Conservation (phyloP, 2,797 vertebrate genomes). For the Chromis chromis region DNA sequence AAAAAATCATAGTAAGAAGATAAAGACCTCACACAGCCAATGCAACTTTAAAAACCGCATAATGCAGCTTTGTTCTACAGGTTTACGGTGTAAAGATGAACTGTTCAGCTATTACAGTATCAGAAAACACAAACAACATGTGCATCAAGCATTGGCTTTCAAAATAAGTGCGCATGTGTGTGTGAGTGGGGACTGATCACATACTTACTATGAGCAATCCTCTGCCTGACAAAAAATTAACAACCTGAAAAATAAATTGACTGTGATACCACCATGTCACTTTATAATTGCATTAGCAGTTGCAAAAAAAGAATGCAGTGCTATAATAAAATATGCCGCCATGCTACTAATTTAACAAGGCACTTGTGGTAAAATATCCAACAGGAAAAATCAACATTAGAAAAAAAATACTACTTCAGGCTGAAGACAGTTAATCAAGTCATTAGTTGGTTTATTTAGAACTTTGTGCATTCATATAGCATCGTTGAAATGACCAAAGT, state of each 20-base stretch:
- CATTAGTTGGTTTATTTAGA: not conserved
- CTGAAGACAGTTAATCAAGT: conserved; percentile 3
- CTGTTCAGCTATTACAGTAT: too few species aligned
- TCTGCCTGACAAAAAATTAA: too few species aligned
- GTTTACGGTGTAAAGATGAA: not conserved
- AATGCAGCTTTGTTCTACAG: not conserved
- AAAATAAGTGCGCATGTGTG: not conserved
- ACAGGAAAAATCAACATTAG: not conserved
- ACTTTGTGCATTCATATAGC: not conserved
- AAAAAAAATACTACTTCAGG: not conserved
- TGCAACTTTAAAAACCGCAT: not conserved
- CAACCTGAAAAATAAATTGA: too few species aligned
- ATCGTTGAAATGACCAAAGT: not conserved
- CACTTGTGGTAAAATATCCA: not conserved
- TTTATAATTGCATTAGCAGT: not conserved
- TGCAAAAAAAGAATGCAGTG: not conserved
- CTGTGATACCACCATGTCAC: not conserved
- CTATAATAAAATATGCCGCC: not conserved
- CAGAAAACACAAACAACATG: too few species aligned
- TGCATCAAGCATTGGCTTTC: not conserved
- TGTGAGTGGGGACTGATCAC: too few species aligned
- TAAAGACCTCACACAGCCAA: not conserved
- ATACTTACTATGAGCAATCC: too few species aligned
- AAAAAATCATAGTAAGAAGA: not conserved
- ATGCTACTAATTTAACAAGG: not conserved